Conservation (phyloP, 2,888 invertebrate genomes). For the Schizaphis graminum region DNA sequence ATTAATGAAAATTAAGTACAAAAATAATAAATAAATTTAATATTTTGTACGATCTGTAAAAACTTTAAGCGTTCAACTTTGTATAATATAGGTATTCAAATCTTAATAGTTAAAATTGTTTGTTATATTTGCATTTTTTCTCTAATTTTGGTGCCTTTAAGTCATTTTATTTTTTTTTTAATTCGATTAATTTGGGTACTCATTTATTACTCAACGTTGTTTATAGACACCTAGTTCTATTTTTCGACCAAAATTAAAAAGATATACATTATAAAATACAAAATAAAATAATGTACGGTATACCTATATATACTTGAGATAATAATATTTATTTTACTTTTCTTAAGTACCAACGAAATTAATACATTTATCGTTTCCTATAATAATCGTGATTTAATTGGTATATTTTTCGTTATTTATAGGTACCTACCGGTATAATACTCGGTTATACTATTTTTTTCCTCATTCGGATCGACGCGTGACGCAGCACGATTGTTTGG, state of each 20-base stretch:
- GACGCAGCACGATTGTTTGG: not conserved
- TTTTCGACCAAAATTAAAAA: too few species aligned
- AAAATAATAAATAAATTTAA: not conserved
- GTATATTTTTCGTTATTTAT: too few species aligned
- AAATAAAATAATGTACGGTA: too few species aligned
- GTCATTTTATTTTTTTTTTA: not conserved
- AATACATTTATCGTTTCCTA: too few species aligned
- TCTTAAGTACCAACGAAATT: too few species aligned
- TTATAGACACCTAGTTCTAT: too few species aligned
- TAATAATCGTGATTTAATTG: too few species aligned
- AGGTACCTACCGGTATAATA: too few species aligned
- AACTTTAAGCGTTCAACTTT: not conserved
- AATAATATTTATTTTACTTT: not conserved
- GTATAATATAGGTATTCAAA: not conserved
- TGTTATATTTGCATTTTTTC: not conserved
- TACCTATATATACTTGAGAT: too few species aligned
- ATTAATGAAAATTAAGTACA: not conserved
- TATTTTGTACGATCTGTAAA: not conserved
- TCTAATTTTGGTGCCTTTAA: not conserved
- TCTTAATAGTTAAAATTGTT: not conserved
- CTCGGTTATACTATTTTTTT: not conserved
- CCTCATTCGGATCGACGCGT: not conserved
- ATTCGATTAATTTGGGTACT: not conserved
- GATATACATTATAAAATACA: not conserved
- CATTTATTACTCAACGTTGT: not conserved